Conservation (phyloP, 2,113 vertebrate species). For the Rhinopomastus cyanomelas region DNA sequence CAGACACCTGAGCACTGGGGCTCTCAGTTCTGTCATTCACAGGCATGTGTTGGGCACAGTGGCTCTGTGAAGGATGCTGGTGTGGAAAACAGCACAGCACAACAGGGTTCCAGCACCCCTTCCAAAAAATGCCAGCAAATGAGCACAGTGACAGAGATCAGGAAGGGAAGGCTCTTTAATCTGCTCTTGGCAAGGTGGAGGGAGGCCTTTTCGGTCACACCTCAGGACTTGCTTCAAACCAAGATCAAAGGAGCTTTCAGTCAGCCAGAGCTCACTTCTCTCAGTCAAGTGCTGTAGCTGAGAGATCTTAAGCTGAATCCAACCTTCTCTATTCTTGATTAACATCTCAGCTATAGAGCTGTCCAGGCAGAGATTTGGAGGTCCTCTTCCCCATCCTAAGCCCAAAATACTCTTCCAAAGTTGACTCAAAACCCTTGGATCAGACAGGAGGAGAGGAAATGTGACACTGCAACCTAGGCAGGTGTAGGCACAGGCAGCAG, state of each 20-base stretch:
- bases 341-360: not conserved
- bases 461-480: not conserved
- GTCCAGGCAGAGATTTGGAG: not conserved
- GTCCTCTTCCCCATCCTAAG: not conserved
- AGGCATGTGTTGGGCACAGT: rapidly evolving
- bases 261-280: not conserved
- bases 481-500: not conserved
- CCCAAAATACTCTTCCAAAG: not conserved
- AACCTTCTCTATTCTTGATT: not conserved
- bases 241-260: not conserved
- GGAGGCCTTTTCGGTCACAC: rapidly evolving
- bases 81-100: rapidly evolving
- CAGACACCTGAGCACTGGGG: not conserved
- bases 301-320: not conserved
- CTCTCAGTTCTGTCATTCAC: not conserved
- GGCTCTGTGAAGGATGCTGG: not conserved
- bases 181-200: rapidly evolving
- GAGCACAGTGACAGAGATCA: not conserved
- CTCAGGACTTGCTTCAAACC: not conserved
- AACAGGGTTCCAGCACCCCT: not conserved
- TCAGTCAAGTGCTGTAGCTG: not conserved
- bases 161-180: not conserved
- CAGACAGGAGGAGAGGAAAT: not conserved
- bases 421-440: not conserved
- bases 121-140: rapidly evolving